Evolutionary conservation across 1,140 invertebrate species (phyloP).

Genomic region (Monomorium pharaonis): DNA sequence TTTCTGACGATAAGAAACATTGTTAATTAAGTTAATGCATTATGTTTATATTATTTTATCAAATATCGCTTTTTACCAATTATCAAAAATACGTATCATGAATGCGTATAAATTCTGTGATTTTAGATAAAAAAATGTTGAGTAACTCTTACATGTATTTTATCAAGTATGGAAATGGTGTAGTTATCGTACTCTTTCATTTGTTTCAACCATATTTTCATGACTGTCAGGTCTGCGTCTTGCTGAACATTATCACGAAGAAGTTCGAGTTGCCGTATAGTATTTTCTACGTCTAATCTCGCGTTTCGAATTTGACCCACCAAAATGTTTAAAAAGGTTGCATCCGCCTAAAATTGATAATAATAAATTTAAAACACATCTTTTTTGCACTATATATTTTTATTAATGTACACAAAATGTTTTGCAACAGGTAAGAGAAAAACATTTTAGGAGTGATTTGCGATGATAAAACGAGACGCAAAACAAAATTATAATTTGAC

Average conservation of each 20-base stretch:
- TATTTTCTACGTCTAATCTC: neutral
- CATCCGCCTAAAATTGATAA: neutral
- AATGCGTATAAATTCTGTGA: neutral
- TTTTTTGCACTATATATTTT: neutral
- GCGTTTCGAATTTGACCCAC: neutral
- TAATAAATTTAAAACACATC: neutral
- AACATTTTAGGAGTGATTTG: no score
- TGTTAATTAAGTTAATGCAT: neutral
- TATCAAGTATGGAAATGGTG: neutral
- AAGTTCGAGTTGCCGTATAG: neutral
- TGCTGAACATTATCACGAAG: neutral
- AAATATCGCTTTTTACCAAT: neutral
- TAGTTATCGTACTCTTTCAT: neutral
- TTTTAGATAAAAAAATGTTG: no score
- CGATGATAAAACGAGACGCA: no score
- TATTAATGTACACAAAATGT: neutral
- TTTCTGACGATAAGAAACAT: conserved; percentile 8
- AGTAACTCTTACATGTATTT: neutral
- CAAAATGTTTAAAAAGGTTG: neutral
- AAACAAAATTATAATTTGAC: no score
- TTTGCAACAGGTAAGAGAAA: no score
- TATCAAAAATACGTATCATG: neutral
- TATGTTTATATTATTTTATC: neutral
- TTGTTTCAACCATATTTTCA: neutral
- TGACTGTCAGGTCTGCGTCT: neutral